Evolutionary conservation across 2,888 invertebrate genomes (phyloP).

Genomic region (Ernsta delagoae): DNA sequence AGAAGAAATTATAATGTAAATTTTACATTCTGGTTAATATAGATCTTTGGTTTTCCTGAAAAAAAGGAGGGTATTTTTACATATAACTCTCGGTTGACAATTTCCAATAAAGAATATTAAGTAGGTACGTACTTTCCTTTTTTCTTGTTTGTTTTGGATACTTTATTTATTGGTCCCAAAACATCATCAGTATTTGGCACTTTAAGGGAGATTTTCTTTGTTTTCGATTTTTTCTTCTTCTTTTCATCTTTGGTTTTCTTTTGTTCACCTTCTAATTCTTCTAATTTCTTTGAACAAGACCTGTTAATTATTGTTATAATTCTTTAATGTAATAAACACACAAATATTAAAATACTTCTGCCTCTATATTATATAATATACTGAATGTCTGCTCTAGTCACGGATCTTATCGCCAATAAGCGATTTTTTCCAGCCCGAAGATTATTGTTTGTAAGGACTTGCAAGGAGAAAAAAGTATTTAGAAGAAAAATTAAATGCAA

Average conservation of each 20-base stretch:
- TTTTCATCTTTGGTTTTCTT: conserved; percentile 73
- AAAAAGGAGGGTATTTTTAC: not conserved
- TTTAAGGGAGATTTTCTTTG: conserved; percentile 73
- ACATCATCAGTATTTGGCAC: conserved; percentile 72
- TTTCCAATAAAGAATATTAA: not conserved
- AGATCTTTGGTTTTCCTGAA: no score
- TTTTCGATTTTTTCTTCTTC: conserved; percentile 77
- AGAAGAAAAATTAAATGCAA: no score
- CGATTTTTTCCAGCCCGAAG: no score
- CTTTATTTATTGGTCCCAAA: conserved; percentile 67
- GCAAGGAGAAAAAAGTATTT: no score
- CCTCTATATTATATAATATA: no score
- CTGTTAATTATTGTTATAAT: conserved; percentile 57
- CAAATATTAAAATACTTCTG: not conserved
- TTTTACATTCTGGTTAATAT: no score
- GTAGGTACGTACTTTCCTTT: conserved; percentile 70
- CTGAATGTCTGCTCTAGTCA: no score
- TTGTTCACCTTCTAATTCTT: conserved; percentile 74
- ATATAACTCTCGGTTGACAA: not conserved
- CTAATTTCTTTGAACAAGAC: conserved; percentile 87
- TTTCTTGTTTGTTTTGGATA: conserved; percentile 72
- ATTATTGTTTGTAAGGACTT: no score
- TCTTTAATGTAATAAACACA: not conserved
- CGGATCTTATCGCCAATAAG: no score
- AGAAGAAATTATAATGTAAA: not conserved